phyloP scores from a whole-genome alignment of 2,888 invertebrate genomes.

The Drosophila nigricruria region DNA sequence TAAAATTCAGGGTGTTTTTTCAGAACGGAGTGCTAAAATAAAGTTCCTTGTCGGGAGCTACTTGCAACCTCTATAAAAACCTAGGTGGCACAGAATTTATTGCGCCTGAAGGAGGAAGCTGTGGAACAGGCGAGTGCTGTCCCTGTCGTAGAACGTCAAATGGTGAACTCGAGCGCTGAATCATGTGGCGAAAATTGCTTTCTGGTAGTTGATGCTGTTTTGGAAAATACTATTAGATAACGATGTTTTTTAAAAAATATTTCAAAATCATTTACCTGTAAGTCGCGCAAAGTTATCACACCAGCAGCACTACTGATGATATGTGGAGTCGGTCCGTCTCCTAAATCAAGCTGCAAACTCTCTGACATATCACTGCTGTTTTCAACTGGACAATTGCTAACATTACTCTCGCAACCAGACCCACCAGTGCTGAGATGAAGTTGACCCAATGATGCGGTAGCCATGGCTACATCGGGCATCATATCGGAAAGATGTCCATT shows the following conservation, averaged over 20 bases:
- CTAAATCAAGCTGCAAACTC: slow-evolving; percentile 90
- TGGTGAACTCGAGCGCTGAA: slow-evolving; percentile 85
- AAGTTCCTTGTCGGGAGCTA: slow-evolving; percentile 85
- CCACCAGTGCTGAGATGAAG: slow-evolving; percentile 86
- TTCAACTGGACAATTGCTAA: slow-evolving; percentile 43
- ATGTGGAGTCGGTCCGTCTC: slow-evolving; percentile 91
- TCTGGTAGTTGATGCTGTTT: slow-evolving; percentile 84
- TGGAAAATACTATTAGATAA: neutral
- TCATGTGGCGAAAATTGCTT: slow-evolving; percentile 84
- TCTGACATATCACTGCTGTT: slow-evolving; percentile 83
- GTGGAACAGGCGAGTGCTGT: slow-evolving; percentile 82
- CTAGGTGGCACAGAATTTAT: slow-evolving; percentile 85
- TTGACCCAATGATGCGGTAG: slow-evolving; percentile 90
- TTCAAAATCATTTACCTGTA: slow-evolving; percentile 77
- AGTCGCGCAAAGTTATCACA: slow-evolving; percentile 82
- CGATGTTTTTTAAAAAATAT: neutral
- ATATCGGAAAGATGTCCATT: slow-evolving; percentile 91
- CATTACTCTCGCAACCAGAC: slow-evolving; percentile 36
- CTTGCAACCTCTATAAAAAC: slow-evolving; percentile 85
- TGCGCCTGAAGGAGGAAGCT: slow-evolving; percentile 82
- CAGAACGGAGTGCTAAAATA: slow-evolving; percentile 85
- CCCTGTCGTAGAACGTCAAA: slow-evolving; percentile 84
- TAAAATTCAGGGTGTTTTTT: slow-evolving; percentile 40
- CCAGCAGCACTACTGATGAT: slow-evolving; percentile 78
- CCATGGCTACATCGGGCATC: slow-evolving; percentile 97